Evolutionary conservation across 2,888 invertebrate species (phyloP), one percentile per base, ranked within the genome.

Genomic region (Pheosia gnoma): DNA sequence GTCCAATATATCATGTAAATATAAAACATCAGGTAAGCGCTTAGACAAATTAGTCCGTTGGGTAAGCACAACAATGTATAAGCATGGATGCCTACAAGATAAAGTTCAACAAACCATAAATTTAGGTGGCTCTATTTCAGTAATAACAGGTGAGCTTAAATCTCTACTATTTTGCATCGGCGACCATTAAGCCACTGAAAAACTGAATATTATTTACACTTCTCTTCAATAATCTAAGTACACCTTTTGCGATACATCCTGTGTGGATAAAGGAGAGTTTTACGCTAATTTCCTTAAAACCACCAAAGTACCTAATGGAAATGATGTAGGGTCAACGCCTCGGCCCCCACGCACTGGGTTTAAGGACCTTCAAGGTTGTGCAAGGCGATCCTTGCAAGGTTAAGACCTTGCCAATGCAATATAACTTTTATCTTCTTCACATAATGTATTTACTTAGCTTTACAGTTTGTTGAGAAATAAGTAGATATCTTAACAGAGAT

Each of bases 261-360:
- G 11, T 11, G 38, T 54, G 38, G n/a, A 55, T 39, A 55, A 55
- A 39, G 13, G 39, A 55, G 11, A 13, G 7, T 55, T 55, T 39
- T n/a, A 39, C 39, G 55, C 55, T 55, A 55, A 55, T 53, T 53
- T 53, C 53, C 5, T 38, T 53, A 36, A 53, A 55, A 38, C n/a
- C 5, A n/a, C 39, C 25, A 25, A 25, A 25, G 25, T 25, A 25
- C 25, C 25, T 55, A 39, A 55, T 55, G 55, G 55, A 13, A 6
- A 53, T 53, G 11, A 53, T 54, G 54, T 37, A 38, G 49, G 51
- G 13, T 51, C 25, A 25, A 51, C 25, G 47, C 10, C 47, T 5
- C 47, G 25, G 25, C 13, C 5, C 51, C 39, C 13, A 55, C 39
- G 11, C 39, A 38, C 11, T 38, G 11, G 38, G 37, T 37, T 55